A percentile compares a stretch with the other conserved stretches of the same genome.
Evolutionary conservation across 2,888 invertebrate genomes (phyloP).

Genomic region (Brachypterus glaber): DNA sequence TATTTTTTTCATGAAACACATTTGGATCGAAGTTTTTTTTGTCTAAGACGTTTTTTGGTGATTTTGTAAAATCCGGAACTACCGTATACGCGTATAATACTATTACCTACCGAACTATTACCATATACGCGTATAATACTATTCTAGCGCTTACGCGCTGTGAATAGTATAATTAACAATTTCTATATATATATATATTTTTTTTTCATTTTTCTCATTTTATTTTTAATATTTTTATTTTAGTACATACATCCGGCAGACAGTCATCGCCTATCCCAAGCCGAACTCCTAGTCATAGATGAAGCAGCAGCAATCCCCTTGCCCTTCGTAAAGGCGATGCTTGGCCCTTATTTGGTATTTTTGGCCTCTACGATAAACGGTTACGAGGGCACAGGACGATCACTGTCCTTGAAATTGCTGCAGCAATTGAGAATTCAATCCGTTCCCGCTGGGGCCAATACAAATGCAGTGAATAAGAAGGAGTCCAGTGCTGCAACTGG

Average conservation of each 20-base stretch:
- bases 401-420: constrained; percentile 87
- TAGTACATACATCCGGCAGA: constrained; percentile 95
- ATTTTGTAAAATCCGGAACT: too few species aligned
- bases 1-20: too few species aligned
- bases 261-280: constrained; percentile 77
- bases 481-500: constrained; percentile 42
- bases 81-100: too few species aligned
- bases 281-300: constrained; percentile 92
- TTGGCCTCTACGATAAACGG: constrained; percentile 96
- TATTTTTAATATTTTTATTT: constrained; percentile 28
- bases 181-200: constrained; percentile 1
- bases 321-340: constrained; percentile 78
- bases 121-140: too few species aligned
- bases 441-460: constrained; percentile 44
- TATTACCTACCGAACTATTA: too few species aligned
- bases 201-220: too few species aligned
- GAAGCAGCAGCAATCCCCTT: constrained; percentile 99
- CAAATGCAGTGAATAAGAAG: constrained; percentile 41
- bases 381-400: constrained; percentile 96
- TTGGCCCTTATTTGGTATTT: constrained; percentile 87
- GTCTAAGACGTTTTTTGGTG: too few species aligned
- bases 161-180: too few species aligned
- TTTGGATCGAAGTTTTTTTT: too few species aligned
- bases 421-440: constrained; percentile 70
- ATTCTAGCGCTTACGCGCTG: too few species aligned